These are phyloP conservation scores for Amia ocellicauda DNA, from an alignment of 2,113 vertebrate species.

Conservation along the genomic window DNA sequence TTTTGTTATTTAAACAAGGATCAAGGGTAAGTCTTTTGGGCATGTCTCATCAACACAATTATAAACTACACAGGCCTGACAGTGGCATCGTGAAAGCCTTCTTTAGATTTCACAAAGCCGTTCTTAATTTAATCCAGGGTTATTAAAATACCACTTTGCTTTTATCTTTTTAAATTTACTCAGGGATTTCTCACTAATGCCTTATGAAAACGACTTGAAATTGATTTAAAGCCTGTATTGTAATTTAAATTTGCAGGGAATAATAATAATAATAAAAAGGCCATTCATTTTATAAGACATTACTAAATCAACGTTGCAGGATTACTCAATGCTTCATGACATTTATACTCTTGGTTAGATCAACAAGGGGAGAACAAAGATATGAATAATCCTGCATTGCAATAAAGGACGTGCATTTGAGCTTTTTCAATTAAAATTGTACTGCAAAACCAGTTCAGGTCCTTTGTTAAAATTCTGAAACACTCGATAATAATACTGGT, in stretches of 20 bases:
- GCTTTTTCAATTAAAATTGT: not conserved
- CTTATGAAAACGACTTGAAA: not conserved
- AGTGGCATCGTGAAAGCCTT: not conserved
- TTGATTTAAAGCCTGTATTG: slow-evolving; percentile 2
- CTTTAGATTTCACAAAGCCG: not conserved
- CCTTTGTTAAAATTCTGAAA: not conserved
- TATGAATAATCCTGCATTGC: not conserved
- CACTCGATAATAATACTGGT: no score
- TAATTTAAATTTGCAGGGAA: not conserved
- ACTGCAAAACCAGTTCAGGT: not conserved
- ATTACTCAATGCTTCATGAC: not conserved
- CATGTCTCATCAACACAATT: not conserved
- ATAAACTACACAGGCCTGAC: not conserved
- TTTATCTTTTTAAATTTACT: slow-evolving; percentile 11
- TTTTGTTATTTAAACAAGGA: not conserved
- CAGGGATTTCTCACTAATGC: slow-evolving; percentile 1
- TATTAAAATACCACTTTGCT: slow-evolving; percentile 1
- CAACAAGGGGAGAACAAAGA: no score
- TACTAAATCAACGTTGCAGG: not conserved
- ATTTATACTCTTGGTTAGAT: not conserved
- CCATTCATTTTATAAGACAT: not conserved
- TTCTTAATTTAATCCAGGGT: slow-evolving; percentile 9
- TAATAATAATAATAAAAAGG: slow-evolving; percentile 5
- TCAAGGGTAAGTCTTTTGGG: not conserved
- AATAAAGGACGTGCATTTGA: not conserved